Percentiles rank a stretch among this genome's conserved stretches.
Evolutionary conservation across 1,140 invertebrate species (phyloP).

Genomic region (Heliconius nattereri): DNA sequence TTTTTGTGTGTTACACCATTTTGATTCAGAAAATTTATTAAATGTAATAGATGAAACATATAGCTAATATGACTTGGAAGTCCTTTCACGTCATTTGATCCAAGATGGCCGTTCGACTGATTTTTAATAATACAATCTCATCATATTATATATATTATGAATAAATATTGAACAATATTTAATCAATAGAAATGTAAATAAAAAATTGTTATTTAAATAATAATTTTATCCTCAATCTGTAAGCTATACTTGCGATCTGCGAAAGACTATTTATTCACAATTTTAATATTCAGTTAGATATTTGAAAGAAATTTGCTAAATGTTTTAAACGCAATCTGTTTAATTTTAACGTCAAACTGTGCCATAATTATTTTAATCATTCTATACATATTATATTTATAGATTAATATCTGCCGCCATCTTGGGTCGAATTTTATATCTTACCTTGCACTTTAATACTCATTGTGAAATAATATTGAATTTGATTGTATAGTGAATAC

Average conservation of each 20-base stretch:
- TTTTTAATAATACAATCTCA: neutral
- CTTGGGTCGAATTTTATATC: neutral
- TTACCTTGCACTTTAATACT: neutral
- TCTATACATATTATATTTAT: neutral
- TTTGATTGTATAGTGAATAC: neutral
- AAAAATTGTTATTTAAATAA: neutral
- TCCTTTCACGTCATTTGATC: neutral
- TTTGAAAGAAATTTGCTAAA: neutral
- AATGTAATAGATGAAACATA: neutral
- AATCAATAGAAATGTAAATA: neutral
- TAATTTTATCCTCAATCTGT: too few species aligned
- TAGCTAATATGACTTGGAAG: neutral
- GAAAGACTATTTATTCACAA: too few species aligned
- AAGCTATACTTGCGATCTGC: too few species aligned
- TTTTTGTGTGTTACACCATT: neutral
- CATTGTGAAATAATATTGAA: neutral
- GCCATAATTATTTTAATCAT: neutral
- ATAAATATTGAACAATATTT: neutral
- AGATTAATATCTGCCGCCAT: neutral
- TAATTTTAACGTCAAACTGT: neutral
- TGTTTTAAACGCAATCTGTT: neutral
- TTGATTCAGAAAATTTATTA: neutral
- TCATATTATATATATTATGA: neutral
- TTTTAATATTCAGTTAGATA: too few species aligned
- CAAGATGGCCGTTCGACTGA: slow-evolving; percentile 3